Conservation (phyloP, 2,113 vertebrate genomes). For the Gavia stellata region DNA sequence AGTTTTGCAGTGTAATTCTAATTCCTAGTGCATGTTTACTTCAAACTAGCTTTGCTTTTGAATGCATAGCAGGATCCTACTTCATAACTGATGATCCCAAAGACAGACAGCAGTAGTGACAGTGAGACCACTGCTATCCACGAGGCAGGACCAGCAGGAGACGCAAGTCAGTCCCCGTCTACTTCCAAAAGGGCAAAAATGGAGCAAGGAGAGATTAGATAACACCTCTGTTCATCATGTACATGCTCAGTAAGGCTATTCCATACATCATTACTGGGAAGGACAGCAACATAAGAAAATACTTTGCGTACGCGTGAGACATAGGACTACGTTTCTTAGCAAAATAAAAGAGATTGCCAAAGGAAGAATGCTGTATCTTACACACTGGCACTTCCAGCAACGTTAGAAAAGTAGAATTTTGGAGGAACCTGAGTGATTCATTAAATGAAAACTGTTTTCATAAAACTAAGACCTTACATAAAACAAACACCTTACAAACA, state of each 20-base stretch:
- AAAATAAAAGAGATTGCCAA: neutral
- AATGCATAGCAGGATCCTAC: neutral
- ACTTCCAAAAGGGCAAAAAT: neutral
- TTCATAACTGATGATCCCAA: neutral
- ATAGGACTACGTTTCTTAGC: neutral
- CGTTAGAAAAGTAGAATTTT: neutral
- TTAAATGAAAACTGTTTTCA: neutral
- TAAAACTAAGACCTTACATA: neutral
- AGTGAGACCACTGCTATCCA: neutral
- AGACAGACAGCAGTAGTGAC: rapidly evolving
- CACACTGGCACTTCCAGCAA: neutral
- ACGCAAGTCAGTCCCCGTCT: neutral
- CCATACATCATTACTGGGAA: neutral
- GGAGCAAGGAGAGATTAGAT: neutral
- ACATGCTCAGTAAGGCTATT: neutral
- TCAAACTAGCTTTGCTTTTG: neutral
- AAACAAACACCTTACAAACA: neutral
- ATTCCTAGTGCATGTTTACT: neutral
- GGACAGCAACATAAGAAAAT: neutral
- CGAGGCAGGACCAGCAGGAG: neutral
- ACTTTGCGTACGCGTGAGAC: neutral
- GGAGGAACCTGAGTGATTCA: neutral
- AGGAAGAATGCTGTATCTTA: neutral
- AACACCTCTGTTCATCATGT: neutral
- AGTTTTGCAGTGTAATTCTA: neutral